phyloP scores from a whole-genome alignment of 2,888 invertebrate species.

The Volucella bombylans region DNA sequence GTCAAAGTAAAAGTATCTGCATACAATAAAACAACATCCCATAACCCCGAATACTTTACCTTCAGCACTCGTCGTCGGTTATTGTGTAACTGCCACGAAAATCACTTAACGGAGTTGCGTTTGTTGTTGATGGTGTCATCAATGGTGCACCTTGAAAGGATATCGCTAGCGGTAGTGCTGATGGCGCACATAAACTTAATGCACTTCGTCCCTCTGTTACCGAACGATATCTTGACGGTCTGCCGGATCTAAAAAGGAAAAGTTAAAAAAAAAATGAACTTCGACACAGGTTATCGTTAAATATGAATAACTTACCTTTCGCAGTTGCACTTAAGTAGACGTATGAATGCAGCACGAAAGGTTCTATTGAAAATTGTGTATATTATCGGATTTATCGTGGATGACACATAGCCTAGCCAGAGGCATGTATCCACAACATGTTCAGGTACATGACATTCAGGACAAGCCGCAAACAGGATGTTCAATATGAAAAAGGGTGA shows the following conservation, averaged over 20 bases:
- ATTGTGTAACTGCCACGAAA: constrained; percentile 82
- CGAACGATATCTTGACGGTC: constrained; percentile 88
- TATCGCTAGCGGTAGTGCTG: constrained; percentile 89
- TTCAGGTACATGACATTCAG: constrained; percentile 89
- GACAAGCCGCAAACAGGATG: constrained; percentile 92
- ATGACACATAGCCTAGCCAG: constrained; percentile 96
- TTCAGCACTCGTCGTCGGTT: constrained; percentile 81
- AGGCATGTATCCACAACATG: constrained; percentile 89
- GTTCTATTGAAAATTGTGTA: constrained; percentile 96
- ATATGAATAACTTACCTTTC: constrained; percentile 84
- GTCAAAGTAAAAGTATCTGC: background rate
- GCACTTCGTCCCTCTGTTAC: constrained; percentile 88
- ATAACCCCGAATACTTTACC: background rate
- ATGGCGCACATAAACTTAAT: constrained; percentile 88
- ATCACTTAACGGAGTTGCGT: constrained; percentile 81
- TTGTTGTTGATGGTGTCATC: constrained; percentile 81
- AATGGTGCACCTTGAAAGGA: constrained; percentile 87
- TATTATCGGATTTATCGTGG: constrained; percentile 96
- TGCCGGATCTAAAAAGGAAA: constrained; percentile 85
- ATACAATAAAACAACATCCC: background rate
- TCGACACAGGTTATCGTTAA: background rate
- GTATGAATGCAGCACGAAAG: constrained; percentile 92
- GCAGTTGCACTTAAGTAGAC: constrained; percentile 89
- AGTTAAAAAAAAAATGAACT: background rate
- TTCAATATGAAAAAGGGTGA: constrained; percentile 95